A percentile compares a stretch with the other conserved stretches of the same genome.
Conservation (phyloP, 2,113 vertebrate species). For the Glaucomys volans region DNA sequence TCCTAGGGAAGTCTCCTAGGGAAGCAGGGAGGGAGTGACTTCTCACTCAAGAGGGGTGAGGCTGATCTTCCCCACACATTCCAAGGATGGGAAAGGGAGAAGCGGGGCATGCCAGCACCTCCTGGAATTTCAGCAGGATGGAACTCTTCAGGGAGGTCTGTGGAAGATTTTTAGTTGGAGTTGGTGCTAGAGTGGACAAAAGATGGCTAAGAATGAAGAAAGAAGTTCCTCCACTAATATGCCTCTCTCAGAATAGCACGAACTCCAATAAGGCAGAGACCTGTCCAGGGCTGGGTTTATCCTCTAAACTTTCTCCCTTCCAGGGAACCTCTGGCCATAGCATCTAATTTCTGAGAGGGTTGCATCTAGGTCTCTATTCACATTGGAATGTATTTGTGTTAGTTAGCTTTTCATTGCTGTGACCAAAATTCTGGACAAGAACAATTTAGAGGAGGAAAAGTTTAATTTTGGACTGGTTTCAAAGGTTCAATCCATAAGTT, state of each 20-base stretch:
- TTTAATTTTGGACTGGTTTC: no score
- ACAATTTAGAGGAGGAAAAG: no score
- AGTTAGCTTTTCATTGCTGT: no score
- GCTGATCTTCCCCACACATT: not conserved
- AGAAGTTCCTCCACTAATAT: not conserved
- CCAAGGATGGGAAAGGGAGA: not conserved
- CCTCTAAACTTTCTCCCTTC: not conserved
- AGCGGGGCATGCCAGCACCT: accelerated
- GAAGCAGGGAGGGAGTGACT: not conserved
- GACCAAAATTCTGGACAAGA: no score
- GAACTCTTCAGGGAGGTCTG: not conserved
- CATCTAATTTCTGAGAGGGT: not conserved
- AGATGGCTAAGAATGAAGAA: not conserved
- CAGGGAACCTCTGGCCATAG: not conserved
- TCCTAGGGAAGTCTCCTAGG: not conserved
- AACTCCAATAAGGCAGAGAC: not conserved
- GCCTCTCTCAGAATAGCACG: not conserved
- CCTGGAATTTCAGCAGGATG: not conserved
- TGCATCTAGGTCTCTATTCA: not conserved
- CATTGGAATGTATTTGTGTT: not conserved
- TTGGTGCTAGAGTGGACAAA: not conserved
- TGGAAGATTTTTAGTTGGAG: not conserved
- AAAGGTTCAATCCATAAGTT: no score
- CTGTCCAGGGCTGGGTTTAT: not conserved
- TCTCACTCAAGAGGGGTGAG: not conserved